Evolutionary conservation across 1,140 invertebrate genomes (phyloP).

Genomic region (Drosophila lini): DNA sequence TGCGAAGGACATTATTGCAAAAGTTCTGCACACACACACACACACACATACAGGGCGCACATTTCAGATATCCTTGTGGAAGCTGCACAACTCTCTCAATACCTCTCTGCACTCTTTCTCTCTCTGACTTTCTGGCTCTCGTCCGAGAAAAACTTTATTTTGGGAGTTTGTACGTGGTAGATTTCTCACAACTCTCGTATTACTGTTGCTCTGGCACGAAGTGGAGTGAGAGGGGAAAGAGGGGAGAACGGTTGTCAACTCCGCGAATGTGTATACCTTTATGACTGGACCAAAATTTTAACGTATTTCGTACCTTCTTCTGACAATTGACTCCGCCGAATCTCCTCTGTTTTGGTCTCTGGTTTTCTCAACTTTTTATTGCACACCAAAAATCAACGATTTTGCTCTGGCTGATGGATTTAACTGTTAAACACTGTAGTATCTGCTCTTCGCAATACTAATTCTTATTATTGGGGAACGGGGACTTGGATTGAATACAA

Average conservation of each 20-base stretch:
- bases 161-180: slow-evolving; percentile 44
- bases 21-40: slow-evolving; percentile 38
- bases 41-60: slow-evolving; percentile 1
- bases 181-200: slow-evolving; percentile 44
- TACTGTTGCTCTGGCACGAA: slow-evolving; percentile 39
- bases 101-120: slow-evolving; percentile 18
- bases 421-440: slow-evolving; percentile 74
- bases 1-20: slow-evolving; percentile 55
- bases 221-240: not conserved
- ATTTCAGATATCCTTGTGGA: slow-evolving; percentile 36
- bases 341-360: slow-evolving; percentile 41
- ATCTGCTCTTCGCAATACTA: slow-evolving; percentile 47
- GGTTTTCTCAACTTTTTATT: slow-evolving; percentile 52
- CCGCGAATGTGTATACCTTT: slow-evolving; percentile 58
- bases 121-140: slow-evolving; percentile 20
- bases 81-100: slow-evolving; percentile 73
- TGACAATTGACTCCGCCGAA: slow-evolving; percentile 13
- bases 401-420: slow-evolving; percentile 33
- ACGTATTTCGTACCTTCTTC: slow-evolving; percentile 55
- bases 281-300: slow-evolving; percentile 25
- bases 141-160: slow-evolving; percentile 49
- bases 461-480: slow-evolving; percentile 34
- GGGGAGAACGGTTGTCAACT: slow-evolving; percentile 14
- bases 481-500: slow-evolving; percentile 32
- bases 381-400: slow-evolving; percentile 66